phyloP scores from a whole-genome alignment of 2,797 vertebrate species.

The Galagoides demidoff region DNA sequence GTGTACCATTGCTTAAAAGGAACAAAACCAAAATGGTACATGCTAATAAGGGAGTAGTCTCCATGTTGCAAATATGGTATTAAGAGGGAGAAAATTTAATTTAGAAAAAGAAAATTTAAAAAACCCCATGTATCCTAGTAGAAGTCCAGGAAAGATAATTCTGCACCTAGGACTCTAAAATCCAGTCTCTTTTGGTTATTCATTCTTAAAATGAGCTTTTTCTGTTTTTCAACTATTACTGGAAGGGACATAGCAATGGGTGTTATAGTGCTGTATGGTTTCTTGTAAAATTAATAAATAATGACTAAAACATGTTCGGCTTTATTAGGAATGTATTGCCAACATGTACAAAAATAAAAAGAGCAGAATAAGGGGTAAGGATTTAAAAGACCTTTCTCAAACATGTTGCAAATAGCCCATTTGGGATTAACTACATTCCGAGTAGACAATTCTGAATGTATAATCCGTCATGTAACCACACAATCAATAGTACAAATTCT shows the following conservation, averaged over 20 bases:
- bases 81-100: background rate
- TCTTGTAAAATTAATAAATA: conserved; percentile 55
- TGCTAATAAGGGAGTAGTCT: background rate
- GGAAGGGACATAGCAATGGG: background rate
- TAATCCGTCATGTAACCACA: background rate
- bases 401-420: conserved; percentile 44
- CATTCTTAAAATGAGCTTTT: background rate
- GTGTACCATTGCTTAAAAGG: background rate
- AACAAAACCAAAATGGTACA: background rate
- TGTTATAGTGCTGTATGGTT: background rate
- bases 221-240: conserved; percentile 32
- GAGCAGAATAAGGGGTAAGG: conserved; percentile 40
- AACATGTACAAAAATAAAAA: conserved; percentile 45
- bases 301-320: conserved; percentile 1
- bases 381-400: conserved; percentile 52
- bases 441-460: conserved; percentile 19
- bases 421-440: conserved; percentile 45
- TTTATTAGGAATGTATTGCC: conserved; percentile 20
- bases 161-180: background rate
- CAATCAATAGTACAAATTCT: background rate
- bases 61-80: background rate
- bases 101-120: background rate
- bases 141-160: conserved; percentile 48
- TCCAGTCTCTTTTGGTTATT: background rate
- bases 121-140: background rate